A percentile compares a stretch with the other conserved stretches of the same genome.
These are phyloP conservation scores for Xanthostigma xanthostigma DNA, from an alignment of 2,888 invertebrate genomes.

Conservation along the genomic window DNA sequence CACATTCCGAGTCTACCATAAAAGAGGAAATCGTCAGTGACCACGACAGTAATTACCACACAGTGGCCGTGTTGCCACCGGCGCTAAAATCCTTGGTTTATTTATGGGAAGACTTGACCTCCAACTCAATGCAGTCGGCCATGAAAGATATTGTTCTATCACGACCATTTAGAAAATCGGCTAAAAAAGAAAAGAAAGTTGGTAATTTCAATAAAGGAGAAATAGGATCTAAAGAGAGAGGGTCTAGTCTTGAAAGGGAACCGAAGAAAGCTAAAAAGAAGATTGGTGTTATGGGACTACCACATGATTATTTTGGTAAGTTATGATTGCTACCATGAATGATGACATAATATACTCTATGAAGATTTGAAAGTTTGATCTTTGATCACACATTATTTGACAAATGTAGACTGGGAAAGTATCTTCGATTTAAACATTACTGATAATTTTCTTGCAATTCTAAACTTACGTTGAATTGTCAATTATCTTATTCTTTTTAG, in stretches of 20 bases:
- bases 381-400: too few relatives aligned
- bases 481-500: too few relatives aligned
- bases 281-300: conserved; percentile 27
- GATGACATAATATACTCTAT: too few relatives aligned
- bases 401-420: too few relatives aligned
- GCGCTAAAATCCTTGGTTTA: conserved; percentile 76
- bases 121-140: conserved; percentile 49
- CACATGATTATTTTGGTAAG: conserved; percentile 25
- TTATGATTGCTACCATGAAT: not conserved
- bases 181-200: conserved; percentile 20
- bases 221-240: conserved; percentile 28
- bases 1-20: conserved; percentile 15
- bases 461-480: too few relatives aligned
- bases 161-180: conserved; percentile 30
- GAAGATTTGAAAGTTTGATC: too few relatives aligned
- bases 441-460: too few relatives aligned
- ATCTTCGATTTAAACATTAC: too few relatives aligned
- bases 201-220: conserved; percentile 17
- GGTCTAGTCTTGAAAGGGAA: conserved; percentile 25
- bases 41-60: conserved; percentile 32
- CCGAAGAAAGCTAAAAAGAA: conserved; percentile 42
- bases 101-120: conserved; percentile 77
- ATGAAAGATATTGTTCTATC: conserved; percentile 43
- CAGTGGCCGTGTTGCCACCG: conserved; percentile 68
- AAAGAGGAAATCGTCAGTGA: conserved; percentile 23